Base-by-base conservation (phyloP, 30 jellyfish, hydroid and myxozoan species). In the Hydra vulgaris region DNA sequence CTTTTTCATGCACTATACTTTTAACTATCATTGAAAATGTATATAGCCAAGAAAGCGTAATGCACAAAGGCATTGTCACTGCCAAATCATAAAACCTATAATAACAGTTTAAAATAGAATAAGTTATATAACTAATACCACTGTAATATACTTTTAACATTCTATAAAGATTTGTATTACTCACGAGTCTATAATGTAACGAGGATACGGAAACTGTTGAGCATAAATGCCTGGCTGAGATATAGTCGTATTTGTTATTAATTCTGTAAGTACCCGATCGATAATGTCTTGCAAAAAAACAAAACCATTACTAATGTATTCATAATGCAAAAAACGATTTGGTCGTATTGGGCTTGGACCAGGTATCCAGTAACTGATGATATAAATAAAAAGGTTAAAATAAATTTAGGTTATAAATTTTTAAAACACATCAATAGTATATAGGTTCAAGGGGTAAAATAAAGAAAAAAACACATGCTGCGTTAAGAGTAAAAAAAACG, bases 171-270 rank as follows among this genome's bases (percentile, higher is more conserved):
- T 12, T 40, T 40, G 5, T 40, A 40, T 5, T 3, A 76, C 92
- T 88, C 54, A 88, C 96, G 25, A n/a, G 66, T 89, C 96, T 52
- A 56, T 69, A 74, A 89, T 82, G 85, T 89, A 89, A 77, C 96
- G 85, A 12, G 96, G 96, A 69, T 89, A 89, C 0, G 96, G 96
- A 56, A 89, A 89, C 86, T 84, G 95, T 68, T 89, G 95, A 7
- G 83, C 88, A 25, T 77, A 89, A 23, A 89, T 78, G 54, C 96
- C 96, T 0, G 96, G 96, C 74, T 89, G 90, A 23, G 54, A 52
- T 25, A 89, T 68, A 15, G 92, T 76, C 79, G 79, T 84, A 54
- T 89, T 81, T 21, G 95, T 74, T 18, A 89, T 15, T 21, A 89
- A 77, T 27, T 89, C 92, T 21, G 78, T 81, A 68, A 89, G 19